Evolutionary conservation across 2,888 invertebrate genomes (phyloP), one percentile per base, ranked within the genome.

Genomic region (Entomobrya multifasciata): DNA sequence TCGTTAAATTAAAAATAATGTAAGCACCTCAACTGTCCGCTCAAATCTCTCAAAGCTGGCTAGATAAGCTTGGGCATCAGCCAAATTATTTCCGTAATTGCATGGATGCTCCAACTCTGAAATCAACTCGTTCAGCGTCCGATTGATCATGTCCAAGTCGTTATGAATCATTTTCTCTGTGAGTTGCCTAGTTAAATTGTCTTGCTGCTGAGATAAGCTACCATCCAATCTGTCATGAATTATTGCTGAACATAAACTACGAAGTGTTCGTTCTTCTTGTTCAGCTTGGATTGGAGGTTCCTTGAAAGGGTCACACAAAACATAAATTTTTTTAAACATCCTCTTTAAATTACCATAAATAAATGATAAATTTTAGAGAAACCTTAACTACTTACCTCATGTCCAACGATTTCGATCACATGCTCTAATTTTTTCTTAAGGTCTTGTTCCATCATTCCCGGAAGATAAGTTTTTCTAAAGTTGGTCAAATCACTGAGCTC

Each of bases 21-120:
- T 22, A 13, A 30, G 27, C n/a, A 96, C 96, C 94, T 95, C 94
- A 90, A 96, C 95, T 78, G 96, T 96, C 92, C 95, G 95, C 93
- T 96, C 96, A 92, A 96, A 96, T 91, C 95, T 95, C 88, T 94
- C 94, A 92, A 96, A 96, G 44, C 95, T 95, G 90, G 94, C 93
- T 6, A 95, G 95, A 62, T 95, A 95, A 78, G 95, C 94, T 92
- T 95, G 95, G 8, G 96, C 95, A 49, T 95, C 94, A 8, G 94
- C 94, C 90, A 95, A 93, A 89, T 95, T 96, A 92, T 96, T 96
- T 41, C 96, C 95, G 92, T 94, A 95, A 92, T 95, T 95, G 81
- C 94, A 95, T 91, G 94, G 94, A 90, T 95, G 94, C 84, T 94
- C 94, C 91, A 96, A 92, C 92, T 96, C 95, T 76, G 93, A 93